Conservation (phyloP, 2,888 invertebrate genomes). For the Hoplodrina ambigua region DNA sequence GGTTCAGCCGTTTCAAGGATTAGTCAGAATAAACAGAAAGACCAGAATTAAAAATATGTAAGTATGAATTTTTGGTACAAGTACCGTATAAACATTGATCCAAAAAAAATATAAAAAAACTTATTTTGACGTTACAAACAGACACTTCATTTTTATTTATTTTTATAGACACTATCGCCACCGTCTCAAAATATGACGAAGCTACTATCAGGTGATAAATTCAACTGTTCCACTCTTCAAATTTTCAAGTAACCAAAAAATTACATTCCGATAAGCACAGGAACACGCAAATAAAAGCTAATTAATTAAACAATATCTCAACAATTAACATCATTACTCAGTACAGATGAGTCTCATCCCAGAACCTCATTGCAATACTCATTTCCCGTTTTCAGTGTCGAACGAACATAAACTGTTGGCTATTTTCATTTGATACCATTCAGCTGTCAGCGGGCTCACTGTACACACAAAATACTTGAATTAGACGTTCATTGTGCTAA, state of each 20-base stretch:
- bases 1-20: too few species aligned
- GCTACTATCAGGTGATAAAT: not conserved
- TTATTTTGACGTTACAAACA: too few species aligned
- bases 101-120: too few species aligned
- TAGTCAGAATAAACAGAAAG: too few species aligned
- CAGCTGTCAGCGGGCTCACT: conserved; percentile 54
- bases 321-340: conserved; percentile 27
- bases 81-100: too few species aligned
- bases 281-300: not conserved
- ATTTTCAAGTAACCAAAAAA: too few species aligned
- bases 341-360: conserved; percentile 27
- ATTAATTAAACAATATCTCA: conserved; percentile 12
- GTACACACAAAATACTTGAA: conserved; percentile 63
- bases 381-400: conserved; percentile 62
- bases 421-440: conserved; percentile 67
- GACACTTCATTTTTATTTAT: too few species aligned
- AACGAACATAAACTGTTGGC: conserved; percentile 46
- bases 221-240: too few species aligned
- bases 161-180: not conserved
- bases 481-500: conserved; percentile 69
- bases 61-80: too few species aligned
- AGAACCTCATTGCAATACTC: conserved; percentile 51
- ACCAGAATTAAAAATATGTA: too few species aligned
- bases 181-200: too few species aligned
- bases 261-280: not conserved